These are phyloP conservation scores for Laterallus jamaicensis DNA, from an alignment of 2,113 vertebrate genomes.

Conservation along the genomic window DNA sequence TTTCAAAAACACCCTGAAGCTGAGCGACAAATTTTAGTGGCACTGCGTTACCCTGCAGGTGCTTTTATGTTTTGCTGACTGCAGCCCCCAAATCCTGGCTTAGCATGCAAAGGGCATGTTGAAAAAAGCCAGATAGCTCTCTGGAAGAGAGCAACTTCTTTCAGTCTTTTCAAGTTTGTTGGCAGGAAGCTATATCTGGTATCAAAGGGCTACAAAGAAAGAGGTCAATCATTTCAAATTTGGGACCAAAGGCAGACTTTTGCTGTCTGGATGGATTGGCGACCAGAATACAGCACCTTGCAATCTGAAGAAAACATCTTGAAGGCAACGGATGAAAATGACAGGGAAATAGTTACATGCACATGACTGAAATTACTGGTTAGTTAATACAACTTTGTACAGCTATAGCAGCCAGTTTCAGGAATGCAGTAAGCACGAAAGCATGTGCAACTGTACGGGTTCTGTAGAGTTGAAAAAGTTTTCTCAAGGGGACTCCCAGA, in stretches of 20 bases:
- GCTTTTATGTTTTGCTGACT: not conserved
- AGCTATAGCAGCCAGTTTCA: not conserved
- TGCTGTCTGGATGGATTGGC: not conserved
- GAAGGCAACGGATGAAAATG: not conserved
- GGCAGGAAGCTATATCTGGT: not conserved
- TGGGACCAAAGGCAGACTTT: not conserved
- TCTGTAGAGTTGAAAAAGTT: not conserved
- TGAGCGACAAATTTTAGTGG: not conserved
- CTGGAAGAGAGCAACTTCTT: not conserved
- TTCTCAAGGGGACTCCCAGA: not conserved
- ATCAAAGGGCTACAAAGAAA: not conserved
- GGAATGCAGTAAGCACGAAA: not conserved
- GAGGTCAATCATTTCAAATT: not conserved
- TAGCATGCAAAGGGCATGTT: not conserved
- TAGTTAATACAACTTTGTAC: not conserved
- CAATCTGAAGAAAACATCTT: not conserved
- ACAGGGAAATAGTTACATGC: not conserved
- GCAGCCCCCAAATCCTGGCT: not conserved
- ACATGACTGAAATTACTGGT: not conserved
- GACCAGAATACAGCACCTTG: not conserved
- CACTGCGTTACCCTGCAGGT: not conserved
- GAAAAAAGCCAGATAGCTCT: not conserved
- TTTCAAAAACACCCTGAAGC: not conserved
- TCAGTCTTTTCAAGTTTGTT: not conserved
- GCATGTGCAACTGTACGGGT: not conserved